Base-by-base conservation (phyloP, 2,797 vertebrate species). In the Sebastes cheni region DNA sequence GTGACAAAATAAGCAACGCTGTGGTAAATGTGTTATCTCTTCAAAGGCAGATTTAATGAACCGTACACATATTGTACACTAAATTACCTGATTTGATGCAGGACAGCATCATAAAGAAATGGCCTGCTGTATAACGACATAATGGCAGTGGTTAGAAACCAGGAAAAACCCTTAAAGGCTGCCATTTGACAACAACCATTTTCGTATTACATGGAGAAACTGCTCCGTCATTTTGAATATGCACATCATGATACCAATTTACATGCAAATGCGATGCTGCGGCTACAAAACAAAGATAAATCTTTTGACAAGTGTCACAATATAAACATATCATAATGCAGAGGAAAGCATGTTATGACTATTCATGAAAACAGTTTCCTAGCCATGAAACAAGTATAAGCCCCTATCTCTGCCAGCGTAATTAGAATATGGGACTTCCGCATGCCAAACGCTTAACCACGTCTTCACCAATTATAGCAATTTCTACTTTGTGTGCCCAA, bases 401-500 rank as follows among this genome's bases (percentile, higher is more conserved):
- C 61, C 62, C 61, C 12, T 60, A 59, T 82, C 69, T 81, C 71
- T 83, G 86, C 86, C 76, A 78, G 77, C 70, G 65, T 82, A 86
- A 88, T 87, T 76, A 86, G 76, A 86, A 79, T 83, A 69, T n/a
- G 75, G 79, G 71, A 81, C 67, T 72, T 82, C 55, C 84, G 85
- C 13, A 50, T 77, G 86, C 81, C 84, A 87, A 90, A 89, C 23
- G 50, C 80, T 83, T 80, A 54, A 12, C 74, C 80, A 72, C 3
- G n/a, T 77, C 83, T 81, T 74, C 60, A 67, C 64, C 88, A 88
- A 92, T 92, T 89, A 91, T 25, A 87, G 76, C 80, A 75, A 55
- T 68, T 88, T 81, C 80, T 81, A 72, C 82, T 87, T 85, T 67
- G 32, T 69, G 77, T 71, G 88, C 88, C 88, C 75, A 22, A 74